These are phyloP conservation scores for Antennarius maculatus DNA, from an alignment of 2,797 vertebrate species.

Conservation along the genomic window DNA sequence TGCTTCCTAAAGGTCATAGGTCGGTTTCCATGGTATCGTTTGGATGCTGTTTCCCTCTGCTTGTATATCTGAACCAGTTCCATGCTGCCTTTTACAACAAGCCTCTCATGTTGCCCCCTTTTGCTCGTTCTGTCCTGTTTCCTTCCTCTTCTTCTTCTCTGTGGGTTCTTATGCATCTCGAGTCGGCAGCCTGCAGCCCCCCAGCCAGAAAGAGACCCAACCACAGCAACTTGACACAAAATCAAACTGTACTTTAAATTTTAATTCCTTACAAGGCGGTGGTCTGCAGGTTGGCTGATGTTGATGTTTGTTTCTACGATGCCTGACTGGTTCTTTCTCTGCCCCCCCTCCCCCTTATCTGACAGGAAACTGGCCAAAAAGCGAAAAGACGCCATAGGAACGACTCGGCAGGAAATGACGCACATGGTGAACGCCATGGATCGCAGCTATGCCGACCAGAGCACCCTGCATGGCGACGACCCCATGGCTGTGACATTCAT, in stretches of 20 bases:
- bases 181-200: conserved; percentile 59
- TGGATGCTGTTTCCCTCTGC: conserved; percentile 42
- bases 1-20: conserved; percentile 35
- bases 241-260: background rate
- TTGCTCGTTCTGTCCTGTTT: conserved; percentile 63
- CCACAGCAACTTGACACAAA: background rate
- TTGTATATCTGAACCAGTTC: conserved; percentile 52
- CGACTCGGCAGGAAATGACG: conserved; percentile 97
- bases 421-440: conserved; percentile 99
- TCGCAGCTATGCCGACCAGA: conserved; percentile 96
- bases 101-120: conserved; percentile 50
- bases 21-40: conserved; percentile 40
- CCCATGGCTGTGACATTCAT: conserved; percentile 97
- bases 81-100: conserved; percentile 48
- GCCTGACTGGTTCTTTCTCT: conserved; percentile 49
- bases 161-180: conserved; percentile 26
- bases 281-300: conserved; percentile 55
- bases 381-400: conserved; percentile 96
- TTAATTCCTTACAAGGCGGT: conserved; percentile 4
- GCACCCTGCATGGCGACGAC: conserved; percentile 95
- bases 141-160: conserved; percentile 32
- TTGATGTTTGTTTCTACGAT: conserved; percentile 7
- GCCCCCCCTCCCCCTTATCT: background rate
- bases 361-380: conserved; percentile 98
- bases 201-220: background rate